Evolutionary conservation across 2,888 invertebrate genomes (phyloP).

Genomic region (Pyrrhopygopsis socrates): DNA sequence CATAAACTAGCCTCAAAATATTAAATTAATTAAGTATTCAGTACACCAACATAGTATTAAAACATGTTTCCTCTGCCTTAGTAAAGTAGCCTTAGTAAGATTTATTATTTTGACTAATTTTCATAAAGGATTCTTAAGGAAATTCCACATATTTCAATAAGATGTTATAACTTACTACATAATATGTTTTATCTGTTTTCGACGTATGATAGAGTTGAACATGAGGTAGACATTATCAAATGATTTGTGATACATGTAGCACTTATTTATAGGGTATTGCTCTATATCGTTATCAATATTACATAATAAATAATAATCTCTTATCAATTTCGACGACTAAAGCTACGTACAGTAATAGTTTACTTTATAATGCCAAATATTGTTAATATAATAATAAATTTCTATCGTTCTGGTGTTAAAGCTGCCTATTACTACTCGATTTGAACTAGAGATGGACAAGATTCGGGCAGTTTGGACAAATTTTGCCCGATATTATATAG

Average conservation of each 20-base stretch:
- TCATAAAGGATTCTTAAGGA: too few relatives aligned
- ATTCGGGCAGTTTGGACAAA: too few relatives aligned
- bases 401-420: neutral
- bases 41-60: neutral
- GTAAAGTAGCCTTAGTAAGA: too few relatives aligned
- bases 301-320: conserved; percentile 1
- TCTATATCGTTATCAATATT: neutral
- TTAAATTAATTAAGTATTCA: neutral
- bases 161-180: too few relatives aligned
- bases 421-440: neutral
- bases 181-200: too few relatives aligned
- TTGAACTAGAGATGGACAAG: too few relatives aligned
- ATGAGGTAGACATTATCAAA: conserved; percentile 15
- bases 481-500: too few relatives aligned
- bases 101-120: too few relatives aligned
- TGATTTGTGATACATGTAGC: conserved; percentile 7
- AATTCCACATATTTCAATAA: too few relatives aligned
- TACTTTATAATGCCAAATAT: neutral
- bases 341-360: neutral
- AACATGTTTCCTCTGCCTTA: neutral
- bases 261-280: neutral
- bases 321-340: neutral
- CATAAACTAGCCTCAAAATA: neutral
- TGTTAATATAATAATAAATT: too few relatives aligned
- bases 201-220: neutral